A percentile compares a stretch with the other conserved stretches of the same genome.
Evolutionary conservation across 2,797 vertebrate species (phyloP).

Genomic region (Falco columbarius): DNA sequence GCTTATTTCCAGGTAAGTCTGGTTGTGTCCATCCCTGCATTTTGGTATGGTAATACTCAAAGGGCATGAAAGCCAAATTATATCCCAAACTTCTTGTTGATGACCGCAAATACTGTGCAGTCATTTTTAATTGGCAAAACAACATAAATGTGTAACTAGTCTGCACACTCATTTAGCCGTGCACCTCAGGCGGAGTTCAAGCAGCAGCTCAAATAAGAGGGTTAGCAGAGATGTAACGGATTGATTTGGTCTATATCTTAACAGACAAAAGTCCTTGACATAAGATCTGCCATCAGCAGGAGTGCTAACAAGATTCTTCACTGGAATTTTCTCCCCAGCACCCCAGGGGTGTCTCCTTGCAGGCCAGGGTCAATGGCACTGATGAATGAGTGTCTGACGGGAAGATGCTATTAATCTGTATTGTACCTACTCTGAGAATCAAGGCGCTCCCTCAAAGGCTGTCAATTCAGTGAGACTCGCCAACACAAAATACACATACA

Average conservation of each 20-base stretch:
- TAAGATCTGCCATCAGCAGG: background rate
- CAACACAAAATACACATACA: background rate
- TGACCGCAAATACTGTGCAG: background rate
- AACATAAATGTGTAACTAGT: background rate
- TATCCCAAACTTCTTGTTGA: background rate
- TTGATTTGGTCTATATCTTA: background rate
- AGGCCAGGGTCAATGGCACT: background rate
- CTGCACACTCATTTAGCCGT: background rate
- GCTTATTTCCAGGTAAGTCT: background rate
- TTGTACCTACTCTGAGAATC: background rate
- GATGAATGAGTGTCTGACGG: background rate
- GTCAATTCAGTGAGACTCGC: background rate
- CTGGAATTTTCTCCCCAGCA: background rate
- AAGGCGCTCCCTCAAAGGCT: background rate
- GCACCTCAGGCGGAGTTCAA: background rate
- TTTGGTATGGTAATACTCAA: background rate
- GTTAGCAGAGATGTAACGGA: background rate
- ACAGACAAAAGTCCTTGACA: background rate
- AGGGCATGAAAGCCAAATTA: background rate
- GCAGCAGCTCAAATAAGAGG: background rate
- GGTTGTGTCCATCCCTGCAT: background rate
- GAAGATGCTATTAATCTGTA: background rate
- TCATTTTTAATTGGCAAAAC: background rate
- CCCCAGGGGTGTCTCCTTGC: background rate
- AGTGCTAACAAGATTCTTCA: background rate